Percentiles rank a stretch among this genome's conserved stretches.
Evolutionary conservation across 1,140 invertebrate genomes (phyloP).

Genomic region (Cotesia glomerata): DNA sequence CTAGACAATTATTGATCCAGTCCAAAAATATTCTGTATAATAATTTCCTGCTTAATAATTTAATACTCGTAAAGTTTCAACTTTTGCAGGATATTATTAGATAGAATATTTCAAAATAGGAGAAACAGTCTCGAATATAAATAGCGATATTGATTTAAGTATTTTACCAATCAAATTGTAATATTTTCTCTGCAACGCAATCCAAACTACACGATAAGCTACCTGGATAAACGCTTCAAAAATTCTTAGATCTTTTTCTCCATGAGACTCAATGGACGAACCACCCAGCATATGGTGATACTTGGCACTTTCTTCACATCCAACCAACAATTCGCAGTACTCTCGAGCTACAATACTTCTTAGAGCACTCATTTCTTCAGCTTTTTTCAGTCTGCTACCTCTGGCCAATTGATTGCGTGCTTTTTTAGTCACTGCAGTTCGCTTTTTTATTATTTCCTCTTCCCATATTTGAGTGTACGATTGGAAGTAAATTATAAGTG

Average conservation of each 20-base stretch:
- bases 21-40: too few relatives aligned
- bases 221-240: conserved; percentile 67
- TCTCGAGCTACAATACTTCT: conserved; percentile 67
- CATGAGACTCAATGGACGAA: conserved; percentile 60
- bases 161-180: conserved; percentile 65
- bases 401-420: conserved; percentile 66
- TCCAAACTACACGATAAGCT: conserved; percentile 69
- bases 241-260: conserved; percentile 67
- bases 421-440: conserved; percentile 65
- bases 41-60: neutral
- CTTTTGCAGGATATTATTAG: neutral
- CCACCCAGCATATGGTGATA: conserved; percentile 68
- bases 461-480: conserved; percentile 68
- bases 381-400: conserved; percentile 61
- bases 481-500: conserved; percentile 69
- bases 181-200: conserved; percentile 66
- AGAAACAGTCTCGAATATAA: neutral
- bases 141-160: neutral
- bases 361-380: conserved; percentile 67
- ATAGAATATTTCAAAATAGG: too few relatives aligned
- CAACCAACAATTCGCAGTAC: conserved; percentile 67
- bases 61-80: conserved; percentile 2
- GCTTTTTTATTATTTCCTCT: conserved; percentile 60
- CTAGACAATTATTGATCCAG: neutral
- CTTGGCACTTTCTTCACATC: conserved; percentile 57